Conservation (phyloP, 2,888 invertebrate genomes). For the Cerceris ruficornis region DNA sequence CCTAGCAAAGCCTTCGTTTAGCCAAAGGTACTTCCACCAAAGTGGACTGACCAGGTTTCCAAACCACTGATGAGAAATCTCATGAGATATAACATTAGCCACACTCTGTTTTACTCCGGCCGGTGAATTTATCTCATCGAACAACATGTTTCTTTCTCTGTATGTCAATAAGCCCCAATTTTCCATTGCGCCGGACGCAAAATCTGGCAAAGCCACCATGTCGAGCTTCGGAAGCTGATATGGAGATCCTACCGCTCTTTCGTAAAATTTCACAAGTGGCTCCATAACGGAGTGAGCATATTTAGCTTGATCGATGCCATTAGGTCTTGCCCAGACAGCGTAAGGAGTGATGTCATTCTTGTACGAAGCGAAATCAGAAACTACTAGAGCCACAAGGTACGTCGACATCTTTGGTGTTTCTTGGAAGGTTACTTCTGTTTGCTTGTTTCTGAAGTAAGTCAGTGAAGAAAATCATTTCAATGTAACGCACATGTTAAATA, state of each 20-base stretch:
- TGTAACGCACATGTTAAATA: neutral
- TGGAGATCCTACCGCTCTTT: constrained; percentile 77
- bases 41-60: constrained; percentile 79
- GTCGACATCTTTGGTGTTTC: constrained; percentile 89
- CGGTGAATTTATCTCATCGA: constrained; percentile 81
- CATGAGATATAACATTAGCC: constrained; percentile 82
- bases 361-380: constrained; percentile 85
- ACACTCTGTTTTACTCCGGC: constrained; percentile 68
- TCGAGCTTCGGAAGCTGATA: constrained; percentile 83
- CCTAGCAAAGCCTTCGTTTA: constrained; percentile 83
- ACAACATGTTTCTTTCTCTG: constrained; percentile 91
- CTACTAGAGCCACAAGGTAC: constrained; percentile 92
- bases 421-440: constrained; percentile 70
- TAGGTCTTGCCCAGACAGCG: constrained; percentile 86
- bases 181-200: constrained; percentile 84
- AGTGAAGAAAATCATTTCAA: neutral
- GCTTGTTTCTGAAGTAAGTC: constrained; percentile 13
- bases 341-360: constrained; percentile 35
- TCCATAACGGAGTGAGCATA: constrained; percentile 84
- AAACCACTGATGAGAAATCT: constrained; percentile 84
- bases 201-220: constrained; percentile 84
- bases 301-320: constrained; percentile 86
- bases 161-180: constrained; percentile 79
- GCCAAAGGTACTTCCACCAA: constrained; percentile 81
- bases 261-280: constrained; percentile 81